Conservation (phyloP, 2,113 vertebrate genomes). For the Podilymbus podiceps region DNA sequence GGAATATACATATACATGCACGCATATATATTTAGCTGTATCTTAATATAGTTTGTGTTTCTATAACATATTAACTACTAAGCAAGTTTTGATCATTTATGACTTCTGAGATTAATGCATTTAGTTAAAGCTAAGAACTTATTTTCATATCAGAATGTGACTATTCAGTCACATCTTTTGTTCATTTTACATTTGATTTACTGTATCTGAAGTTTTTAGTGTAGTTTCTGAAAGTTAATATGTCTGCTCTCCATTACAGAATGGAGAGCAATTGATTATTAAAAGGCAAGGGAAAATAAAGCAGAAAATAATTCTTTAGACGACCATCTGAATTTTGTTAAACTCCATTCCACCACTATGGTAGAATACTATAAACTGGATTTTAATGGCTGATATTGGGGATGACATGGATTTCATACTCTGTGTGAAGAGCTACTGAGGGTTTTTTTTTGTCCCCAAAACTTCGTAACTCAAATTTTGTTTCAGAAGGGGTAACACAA, state of each 20-base stretch:
- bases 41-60: neutral
- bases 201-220: neutral
- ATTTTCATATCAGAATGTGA: neutral
- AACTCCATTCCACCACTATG: neutral
- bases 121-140: neutral
- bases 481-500: neutral
- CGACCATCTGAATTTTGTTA: neutral
- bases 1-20: neutral
- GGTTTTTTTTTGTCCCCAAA: neutral
- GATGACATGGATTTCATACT: neutral
- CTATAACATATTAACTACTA: neutral
- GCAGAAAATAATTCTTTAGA: neutral
- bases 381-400: neutral
- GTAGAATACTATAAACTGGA: neutral
- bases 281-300: neutral
- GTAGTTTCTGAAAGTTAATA: neutral
- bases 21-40: neutral
- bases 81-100: neutral
- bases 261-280: neutral
- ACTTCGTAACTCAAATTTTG: neutral
- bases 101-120: neutral
- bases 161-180: neutral
- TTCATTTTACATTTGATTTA: neutral
- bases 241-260: neutral
- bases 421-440: neutral